Conservation (phyloP, 2,888 invertebrate genomes). For the Iselma pallidipennis region DNA sequence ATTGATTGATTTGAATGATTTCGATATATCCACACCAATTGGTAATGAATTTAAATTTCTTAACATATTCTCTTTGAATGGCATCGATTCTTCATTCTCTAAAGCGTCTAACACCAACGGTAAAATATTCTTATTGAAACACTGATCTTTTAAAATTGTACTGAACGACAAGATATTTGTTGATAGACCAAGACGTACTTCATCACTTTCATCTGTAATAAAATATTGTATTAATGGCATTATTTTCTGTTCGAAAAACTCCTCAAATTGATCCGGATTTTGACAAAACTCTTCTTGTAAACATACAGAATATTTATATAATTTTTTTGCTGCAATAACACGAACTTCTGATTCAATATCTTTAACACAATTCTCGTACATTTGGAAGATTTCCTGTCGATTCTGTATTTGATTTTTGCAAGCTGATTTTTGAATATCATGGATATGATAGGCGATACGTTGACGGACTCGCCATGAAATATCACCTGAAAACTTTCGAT, state of each 20-base stretch:
- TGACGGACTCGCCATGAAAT: conserved; percentile 48
- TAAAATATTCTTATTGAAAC: conserved; percentile 45
- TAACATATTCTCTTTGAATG: conserved; percentile 47
- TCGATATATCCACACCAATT: conserved; percentile 41
- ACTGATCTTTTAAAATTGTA: conserved; percentile 39
- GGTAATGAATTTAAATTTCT: conserved; percentile 47
- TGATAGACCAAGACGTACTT: conserved; percentile 45
- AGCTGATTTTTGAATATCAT: conserved; percentile 36
- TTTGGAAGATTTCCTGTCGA: conserved; percentile 39
- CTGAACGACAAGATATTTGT: conserved; percentile 43
- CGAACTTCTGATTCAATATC: conserved; percentile 46
- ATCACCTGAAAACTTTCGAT: conserved; percentile 36
- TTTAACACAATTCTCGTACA: conserved; percentile 43
- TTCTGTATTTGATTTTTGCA: conserved; percentile 32
- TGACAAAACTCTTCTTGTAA: conserved; percentile 41
- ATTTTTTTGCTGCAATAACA: conserved; percentile 38
- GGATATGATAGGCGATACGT: conserved; percentile 40
- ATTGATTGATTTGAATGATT: conserved; percentile 39
- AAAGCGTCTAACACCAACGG: conserved; percentile 45
- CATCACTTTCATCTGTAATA: conserved; percentile 38
- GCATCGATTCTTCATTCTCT: conserved; percentile 42
- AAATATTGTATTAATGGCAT: conserved; percentile 42
- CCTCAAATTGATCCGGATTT: conserved; percentile 40
- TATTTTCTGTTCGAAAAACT: conserved; percentile 42
- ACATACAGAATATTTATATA: conserved; percentile 40